Evolutionary conservation across 2,113 vertebrate genomes (phyloP).

Genomic region (Axis porcinus): DNA sequence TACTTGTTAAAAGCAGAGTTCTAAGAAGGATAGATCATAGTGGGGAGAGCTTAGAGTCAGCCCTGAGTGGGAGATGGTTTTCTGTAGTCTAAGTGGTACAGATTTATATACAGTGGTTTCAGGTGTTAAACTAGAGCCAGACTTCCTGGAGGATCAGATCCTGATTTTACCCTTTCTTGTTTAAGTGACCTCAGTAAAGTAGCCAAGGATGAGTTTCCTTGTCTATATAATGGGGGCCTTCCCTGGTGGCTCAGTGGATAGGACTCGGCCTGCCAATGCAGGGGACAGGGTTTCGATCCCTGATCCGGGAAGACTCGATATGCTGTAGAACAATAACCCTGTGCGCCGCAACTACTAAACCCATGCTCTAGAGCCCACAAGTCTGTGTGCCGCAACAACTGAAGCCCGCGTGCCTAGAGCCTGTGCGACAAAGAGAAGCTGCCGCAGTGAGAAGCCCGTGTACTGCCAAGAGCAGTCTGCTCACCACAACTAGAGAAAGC

Average conservation of each 20-base stretch:
- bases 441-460: neutral
- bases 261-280: neutral
- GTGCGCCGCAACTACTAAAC: neutral
- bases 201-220: neutral
- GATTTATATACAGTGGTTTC: neutral
- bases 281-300: neutral
- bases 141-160: neutral
- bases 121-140: neutral
- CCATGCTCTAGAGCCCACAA: neutral
- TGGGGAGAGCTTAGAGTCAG: neutral
- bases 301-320: neutral
- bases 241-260: neutral
- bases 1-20: constrained; percentile 16
- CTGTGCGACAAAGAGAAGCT: neutral
- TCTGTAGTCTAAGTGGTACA: neutral
- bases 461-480: neutral
- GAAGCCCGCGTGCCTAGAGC: neutral
- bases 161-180: neutral
- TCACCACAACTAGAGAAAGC: neutral
- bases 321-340: neutral
- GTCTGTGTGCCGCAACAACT: neutral
- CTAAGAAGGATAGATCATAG: neutral
- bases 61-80: neutral
- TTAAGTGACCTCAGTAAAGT: neutral
- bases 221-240: neutral